Percentiles rank a stretch among this genome's conserved stretches.
These are phyloP conservation scores for Sinocyclocheilus grahami DNA, from an alignment of 2,113 vertebrate species.

Conservation along the genomic window DNA sequence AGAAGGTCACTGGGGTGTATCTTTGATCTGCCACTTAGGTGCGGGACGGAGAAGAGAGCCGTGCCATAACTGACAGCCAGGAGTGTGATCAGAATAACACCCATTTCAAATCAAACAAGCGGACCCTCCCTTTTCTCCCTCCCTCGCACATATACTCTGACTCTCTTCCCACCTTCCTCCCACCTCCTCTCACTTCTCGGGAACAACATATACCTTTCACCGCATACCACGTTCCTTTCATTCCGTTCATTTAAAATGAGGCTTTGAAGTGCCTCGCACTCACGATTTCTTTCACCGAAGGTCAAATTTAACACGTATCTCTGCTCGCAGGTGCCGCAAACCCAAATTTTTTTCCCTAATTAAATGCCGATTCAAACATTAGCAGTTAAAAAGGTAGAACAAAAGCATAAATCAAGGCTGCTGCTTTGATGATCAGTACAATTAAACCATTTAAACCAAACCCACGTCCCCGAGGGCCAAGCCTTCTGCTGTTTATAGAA, in stretches of 20 bases:
- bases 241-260: slow-evolving; percentile 4
- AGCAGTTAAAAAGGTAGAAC: background rate
- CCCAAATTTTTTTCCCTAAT: slow-evolving; percentile 39
- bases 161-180: background rate
- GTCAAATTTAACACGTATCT: background rate
- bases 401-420: slow-evolving; percentile 24
- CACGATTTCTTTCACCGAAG: slow-evolving; percentile 8
- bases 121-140: slow-evolving; percentile 37
- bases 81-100: slow-evolving; percentile 65
- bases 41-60: slow-evolving; percentile 19
- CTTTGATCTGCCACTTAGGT: slow-evolving; percentile 47
- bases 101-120: slow-evolving; percentile 55
- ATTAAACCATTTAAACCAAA: slow-evolving; percentile 16
- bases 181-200: slow-evolving; percentile 34
- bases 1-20: slow-evolving; percentile 48
- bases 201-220: slow-evolving; percentile 32
- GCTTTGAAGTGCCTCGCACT: slow-evolving; percentile 50
- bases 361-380: slow-evolving; percentile 26
- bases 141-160: slow-evolving; percentile 8
- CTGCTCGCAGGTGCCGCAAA: background rate
- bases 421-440: slow-evolving; percentile 21
- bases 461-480: background rate
- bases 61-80: slow-evolving; percentile 51
- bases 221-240: slow-evolving; percentile 9
- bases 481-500: background rate